Conservation (phyloP, 2,113 vertebrate genomes). For the Dicerorhinus sumatrensis region DNA sequence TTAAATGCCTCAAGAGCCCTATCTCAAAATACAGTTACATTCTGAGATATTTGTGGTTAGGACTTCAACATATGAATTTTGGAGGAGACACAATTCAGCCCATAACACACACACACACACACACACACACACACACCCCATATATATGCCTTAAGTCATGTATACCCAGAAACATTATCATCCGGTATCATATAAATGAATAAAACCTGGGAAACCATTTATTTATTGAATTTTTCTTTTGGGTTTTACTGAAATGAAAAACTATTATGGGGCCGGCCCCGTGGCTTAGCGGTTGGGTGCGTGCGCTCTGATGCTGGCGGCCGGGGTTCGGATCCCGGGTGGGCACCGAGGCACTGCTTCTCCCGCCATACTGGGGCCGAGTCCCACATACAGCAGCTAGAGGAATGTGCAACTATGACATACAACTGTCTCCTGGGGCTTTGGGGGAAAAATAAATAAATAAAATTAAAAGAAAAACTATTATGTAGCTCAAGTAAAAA, state of each 20-base stretch:
- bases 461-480: too few relatives aligned
- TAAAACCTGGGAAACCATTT: not conserved
- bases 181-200: not conserved
- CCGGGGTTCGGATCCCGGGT: too few relatives aligned
- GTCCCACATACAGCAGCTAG: too few relatives aligned
- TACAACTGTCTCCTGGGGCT: too few relatives aligned
- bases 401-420: too few relatives aligned
- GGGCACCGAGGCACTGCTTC: too few relatives aligned
- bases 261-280: too few relatives aligned
- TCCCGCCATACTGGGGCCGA: too few relatives aligned
- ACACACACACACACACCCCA: not conserved
- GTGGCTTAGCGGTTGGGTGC: too few relatives aligned
- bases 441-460: too few relatives aligned
- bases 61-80: not conserved
- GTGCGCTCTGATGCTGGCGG: too few relatives aligned
- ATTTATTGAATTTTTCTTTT: not conserved
- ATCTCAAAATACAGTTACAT: not conserved
- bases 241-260: not conserved
- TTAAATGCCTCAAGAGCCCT: not conserved
- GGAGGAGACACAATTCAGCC: not conserved
- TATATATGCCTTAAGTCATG: not conserved
- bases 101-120: not conserved
- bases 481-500: not conserved
- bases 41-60: not conserved
- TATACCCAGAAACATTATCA: not conserved